Conservation (phyloP, 1,140 invertebrate species). For the Caenorhabditis inopinata region DNA sequence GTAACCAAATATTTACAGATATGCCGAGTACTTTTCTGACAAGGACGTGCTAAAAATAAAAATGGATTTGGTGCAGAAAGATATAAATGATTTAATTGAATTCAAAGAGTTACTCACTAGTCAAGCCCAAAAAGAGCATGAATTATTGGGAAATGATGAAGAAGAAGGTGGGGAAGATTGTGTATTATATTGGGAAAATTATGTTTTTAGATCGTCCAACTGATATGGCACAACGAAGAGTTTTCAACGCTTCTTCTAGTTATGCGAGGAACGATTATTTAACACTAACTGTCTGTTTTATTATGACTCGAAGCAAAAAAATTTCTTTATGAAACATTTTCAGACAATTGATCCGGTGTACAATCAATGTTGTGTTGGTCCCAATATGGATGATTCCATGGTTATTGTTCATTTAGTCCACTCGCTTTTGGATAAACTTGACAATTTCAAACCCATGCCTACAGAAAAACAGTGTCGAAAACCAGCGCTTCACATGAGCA, state of each 20-base stretch:
- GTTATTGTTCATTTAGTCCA: neutral
- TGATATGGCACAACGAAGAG: neutral
- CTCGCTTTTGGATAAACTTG: neutral
- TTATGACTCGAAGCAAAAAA: no score
- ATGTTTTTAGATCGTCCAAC: neutral
- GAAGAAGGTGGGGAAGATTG: neutral
- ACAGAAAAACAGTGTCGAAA: neutral
- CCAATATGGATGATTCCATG: neutral
- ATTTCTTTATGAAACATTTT: neutral
- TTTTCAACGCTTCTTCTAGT: neutral
- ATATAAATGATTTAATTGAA: neutral
- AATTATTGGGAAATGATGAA: neutral
- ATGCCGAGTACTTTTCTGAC: neutral
- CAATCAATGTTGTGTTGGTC: neutral
- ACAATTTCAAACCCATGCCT: neutral
- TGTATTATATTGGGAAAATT: neutral
- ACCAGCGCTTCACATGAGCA: neutral
- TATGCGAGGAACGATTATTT: neutral
- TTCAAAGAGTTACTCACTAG: neutral
- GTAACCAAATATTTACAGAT: neutral
- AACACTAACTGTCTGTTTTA: neutral
- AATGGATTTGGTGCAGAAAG: neutral
- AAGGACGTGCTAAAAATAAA: neutral
- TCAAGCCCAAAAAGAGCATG: constrained; percentile 4
- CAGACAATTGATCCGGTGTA: neutral